Conservation (phyloP, 2,888 invertebrate genomes). For the Barypeithes pellucidus region DNA sequence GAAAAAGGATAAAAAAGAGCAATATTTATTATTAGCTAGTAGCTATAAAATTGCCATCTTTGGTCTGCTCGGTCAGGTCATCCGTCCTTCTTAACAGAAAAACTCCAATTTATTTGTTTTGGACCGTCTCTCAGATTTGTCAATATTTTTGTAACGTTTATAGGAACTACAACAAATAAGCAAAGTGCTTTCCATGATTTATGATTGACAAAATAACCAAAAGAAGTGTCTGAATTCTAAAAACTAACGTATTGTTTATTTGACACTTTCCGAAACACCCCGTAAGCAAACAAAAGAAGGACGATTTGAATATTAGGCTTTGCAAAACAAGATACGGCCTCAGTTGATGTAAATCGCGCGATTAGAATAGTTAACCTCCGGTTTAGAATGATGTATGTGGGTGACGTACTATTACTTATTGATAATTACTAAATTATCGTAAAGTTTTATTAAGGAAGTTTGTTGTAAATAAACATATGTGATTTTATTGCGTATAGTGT, state of each 20-base stretch:
- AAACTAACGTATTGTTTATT: not conserved
- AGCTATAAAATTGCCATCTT: too few relatives aligned
- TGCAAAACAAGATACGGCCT: constrained; percentile 39
- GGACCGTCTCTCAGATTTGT: too few relatives aligned
- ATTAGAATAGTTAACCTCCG: constrained; percentile 29
- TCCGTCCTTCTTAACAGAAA: too few relatives aligned
- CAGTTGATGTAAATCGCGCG: constrained; percentile 41
- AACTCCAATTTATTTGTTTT: too few relatives aligned
- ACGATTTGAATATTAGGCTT: constrained; percentile 43
- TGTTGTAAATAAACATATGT: constrained; percentile 6
- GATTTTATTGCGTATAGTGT: not conserved
- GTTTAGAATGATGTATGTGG: constrained; percentile 30
- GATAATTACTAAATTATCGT: constrained; percentile 24
- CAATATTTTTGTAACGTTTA: too few relatives aligned
- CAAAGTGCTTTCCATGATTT: not conserved
- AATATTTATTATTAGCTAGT: too few relatives aligned
- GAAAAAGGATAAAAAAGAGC: too few relatives aligned
- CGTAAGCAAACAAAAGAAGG: constrained; percentile 29
- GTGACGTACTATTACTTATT: constrained; percentile 22
- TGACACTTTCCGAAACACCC: not conserved
- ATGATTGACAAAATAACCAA: not conserved
- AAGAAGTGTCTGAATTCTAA: not conserved
- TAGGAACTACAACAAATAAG: not conserved
- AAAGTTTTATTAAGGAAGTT: constrained; percentile 28
- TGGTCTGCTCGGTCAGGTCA: too few relatives aligned